Evolutionary conservation across 2,797 vertebrate species (phyloP).

Genomic region (Lepilemur ruficaudatus): DNA sequence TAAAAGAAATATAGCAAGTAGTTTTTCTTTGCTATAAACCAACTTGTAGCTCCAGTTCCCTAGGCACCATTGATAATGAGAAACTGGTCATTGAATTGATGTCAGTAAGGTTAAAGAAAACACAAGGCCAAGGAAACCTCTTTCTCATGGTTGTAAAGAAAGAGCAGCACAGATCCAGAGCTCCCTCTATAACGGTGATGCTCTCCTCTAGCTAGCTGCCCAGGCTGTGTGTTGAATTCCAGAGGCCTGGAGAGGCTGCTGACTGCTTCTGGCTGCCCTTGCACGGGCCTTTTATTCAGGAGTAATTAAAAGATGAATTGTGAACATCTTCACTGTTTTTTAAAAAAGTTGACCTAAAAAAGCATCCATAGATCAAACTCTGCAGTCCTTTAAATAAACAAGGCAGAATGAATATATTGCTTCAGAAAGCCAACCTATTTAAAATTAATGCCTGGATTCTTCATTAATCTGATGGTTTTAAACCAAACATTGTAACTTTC

Average conservation of each 20-base stretch:
- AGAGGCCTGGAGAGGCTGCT: neutral
- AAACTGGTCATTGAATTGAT: neutral
- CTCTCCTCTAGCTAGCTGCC: neutral
- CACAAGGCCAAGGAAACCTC: neutral
- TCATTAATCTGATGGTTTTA: slow-evolving; percentile 15
- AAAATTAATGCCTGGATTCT: slow-evolving; percentile 42
- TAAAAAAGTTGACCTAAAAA: slow-evolving; percentile 36
- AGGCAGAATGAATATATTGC: neutral
- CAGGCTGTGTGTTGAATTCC: neutral
- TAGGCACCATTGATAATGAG: neutral
- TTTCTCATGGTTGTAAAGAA: neutral
- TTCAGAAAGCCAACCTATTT: neutral
- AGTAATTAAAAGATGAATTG: neutral
- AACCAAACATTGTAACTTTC: neutral
- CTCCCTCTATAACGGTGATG: neutral
- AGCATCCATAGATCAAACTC: neutral
- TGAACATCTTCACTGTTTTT: slow-evolving; percentile 3
- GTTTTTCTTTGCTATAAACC: slow-evolving; percentile 33
- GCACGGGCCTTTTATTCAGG: neutral
- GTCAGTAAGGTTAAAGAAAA: slow-evolving; percentile 10
- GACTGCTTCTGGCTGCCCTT: neutral
- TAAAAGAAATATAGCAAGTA: slow-evolving; percentile 20
- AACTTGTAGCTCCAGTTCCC: neutral
- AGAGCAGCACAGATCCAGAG: neutral
- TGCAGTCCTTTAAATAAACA: neutral